phyloP scores from a whole-genome alignment of 2,888 invertebrate species.

The Sipha maydis region DNA sequence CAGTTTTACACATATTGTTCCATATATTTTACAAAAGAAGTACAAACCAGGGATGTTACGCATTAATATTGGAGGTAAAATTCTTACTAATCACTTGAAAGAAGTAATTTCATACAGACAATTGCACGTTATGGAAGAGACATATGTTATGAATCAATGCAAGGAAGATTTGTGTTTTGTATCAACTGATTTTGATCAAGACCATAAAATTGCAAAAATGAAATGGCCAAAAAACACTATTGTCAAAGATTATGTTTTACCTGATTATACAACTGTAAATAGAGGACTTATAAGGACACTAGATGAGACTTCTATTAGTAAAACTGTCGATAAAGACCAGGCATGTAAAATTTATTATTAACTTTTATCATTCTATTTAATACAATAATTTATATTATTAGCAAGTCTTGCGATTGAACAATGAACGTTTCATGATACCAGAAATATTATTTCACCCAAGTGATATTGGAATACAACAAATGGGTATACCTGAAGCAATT shows the following conservation, averaged over 20 bases:
- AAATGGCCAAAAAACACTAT: slow-evolving; percentile 76
- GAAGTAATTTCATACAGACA: slow-evolving; percentile 96
- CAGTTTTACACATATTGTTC: slow-evolving; percentile 94
- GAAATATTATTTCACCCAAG: slow-evolving; percentile 94
- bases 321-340: slow-evolving; percentile 63
- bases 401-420: slow-evolving; percentile 87
- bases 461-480: slow-evolving; percentile 89
- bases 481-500: slow-evolving; percentile 93
- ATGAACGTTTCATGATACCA: slow-evolving; percentile 94
- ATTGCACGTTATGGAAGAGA: slow-evolving; percentile 98
- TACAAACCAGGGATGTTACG: slow-evolving; percentile 79
- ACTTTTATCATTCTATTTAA: not conserved
- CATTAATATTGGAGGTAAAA: slow-evolving; percentile 96
- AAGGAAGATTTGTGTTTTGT: slow-evolving; percentile 98
- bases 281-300: slow-evolving; percentile 77
- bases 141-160: slow-evolving; percentile 96
- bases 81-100: slow-evolving; percentile 96
- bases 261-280: slow-evolving; percentile 91
- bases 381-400: slow-evolving; percentile 67
- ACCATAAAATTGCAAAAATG: slow-evolving; percentile 77
- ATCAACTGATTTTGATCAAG: slow-evolving; percentile 81
- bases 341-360: not conserved
- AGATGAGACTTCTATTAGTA: slow-evolving; percentile 67
- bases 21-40: slow-evolving; percentile 82
- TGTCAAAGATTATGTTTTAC: slow-evolving; percentile 90